Evolutionary conservation across 2,888 invertebrate species (phyloP), one percentile per base, ranked within the genome.

Genomic region (Lepidocyrtoides sp.): DNA sequence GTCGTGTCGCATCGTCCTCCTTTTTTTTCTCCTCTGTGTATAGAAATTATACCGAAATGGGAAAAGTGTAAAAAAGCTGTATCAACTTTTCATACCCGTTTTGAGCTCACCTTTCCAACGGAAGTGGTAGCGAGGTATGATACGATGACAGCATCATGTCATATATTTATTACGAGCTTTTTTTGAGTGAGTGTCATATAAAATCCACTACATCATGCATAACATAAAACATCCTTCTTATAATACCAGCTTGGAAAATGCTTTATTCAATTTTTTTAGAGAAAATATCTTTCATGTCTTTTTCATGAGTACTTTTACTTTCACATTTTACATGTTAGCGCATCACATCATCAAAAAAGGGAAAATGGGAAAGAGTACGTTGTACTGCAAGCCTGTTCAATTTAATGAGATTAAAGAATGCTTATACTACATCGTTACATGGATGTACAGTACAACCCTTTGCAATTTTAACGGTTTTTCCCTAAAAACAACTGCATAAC

Each of bases 1-100:
- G 87, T 14, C 44, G 3, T 32, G 66, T 75, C 75, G 86, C n/a
- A n/a, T n/a, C n/a, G n/a, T 60, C 60, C 79, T 86, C 57, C 23
- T 66, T 60, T 72, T 23, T 69, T 10, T 69, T 7, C 69, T 69
- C 32, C 5, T 36, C 2, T 48, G 7, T 12, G 51, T 10, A 26
- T 23, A 26, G 8, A 60, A 26, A 26, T 26, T 60, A 23, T 57
- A 3, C 23, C 10, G 20, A 57, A 57, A 20, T 20, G 57, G 20
- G 20, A 57, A 57, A 57, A 2, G 17, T 57, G 26, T 23, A 5
- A 17, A 60, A 26, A 26, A 32, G 14, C 32, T 66, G 29, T 2
- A 4, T 63, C 20, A 57, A 60, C 26, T 5, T 60, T 10, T 8
- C 23, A 23, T 66, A n/a, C 32, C 12, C 66, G 29, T n/a, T 29